These are phyloP conservation scores for Prenolepis imparis DNA, from an alignment of 2,888 invertebrate species.

Conservation along the genomic window DNA sequence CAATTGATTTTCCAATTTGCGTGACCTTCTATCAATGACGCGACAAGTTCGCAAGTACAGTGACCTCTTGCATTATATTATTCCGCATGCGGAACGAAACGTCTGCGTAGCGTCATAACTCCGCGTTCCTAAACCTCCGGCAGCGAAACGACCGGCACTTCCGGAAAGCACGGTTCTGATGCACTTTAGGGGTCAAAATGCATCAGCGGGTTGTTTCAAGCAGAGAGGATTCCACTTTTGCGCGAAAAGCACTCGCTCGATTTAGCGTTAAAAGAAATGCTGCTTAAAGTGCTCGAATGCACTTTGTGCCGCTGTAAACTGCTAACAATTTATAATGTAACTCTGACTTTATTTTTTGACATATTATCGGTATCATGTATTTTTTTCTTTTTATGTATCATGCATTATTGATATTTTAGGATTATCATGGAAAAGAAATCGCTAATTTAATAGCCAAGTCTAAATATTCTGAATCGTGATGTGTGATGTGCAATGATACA, in stretches of 20 bases:
- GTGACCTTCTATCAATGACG: conserved; percentile 67
- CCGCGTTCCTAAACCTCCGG: conserved; percentile 73
- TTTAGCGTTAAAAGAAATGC: conserved; percentile 22
- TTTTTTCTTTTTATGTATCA: background rate
- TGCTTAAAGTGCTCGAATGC: background rate
- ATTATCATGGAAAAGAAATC: background rate
- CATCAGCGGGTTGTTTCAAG: background rate
- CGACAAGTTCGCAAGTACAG: conserved; percentile 74
- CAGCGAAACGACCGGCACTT: conserved; percentile 73
- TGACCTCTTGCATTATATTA: conserved; percentile 69
- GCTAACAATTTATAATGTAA: background rate
- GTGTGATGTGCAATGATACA: background rate
- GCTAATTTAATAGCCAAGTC: background rate
- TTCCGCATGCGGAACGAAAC: conserved; percentile 45
- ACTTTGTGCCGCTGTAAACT: background rate
- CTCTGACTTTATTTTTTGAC: background rate
- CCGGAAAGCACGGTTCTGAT: conserved; percentile 66
- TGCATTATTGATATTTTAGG: background rate
- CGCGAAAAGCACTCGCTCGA: conserved; percentile 18
- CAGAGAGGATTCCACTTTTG: conserved; percentile 16
- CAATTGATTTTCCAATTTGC: conserved; percentile 71
- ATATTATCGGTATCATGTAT: background rate
- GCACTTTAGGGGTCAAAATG: conserved; percentile 42
- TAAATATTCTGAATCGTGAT: background rate
- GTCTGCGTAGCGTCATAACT: conserved; percentile 66